Evolutionary conservation across 2,888 invertebrate genomes (phyloP).

Genomic region (Drosophila setosimentum): DNA sequence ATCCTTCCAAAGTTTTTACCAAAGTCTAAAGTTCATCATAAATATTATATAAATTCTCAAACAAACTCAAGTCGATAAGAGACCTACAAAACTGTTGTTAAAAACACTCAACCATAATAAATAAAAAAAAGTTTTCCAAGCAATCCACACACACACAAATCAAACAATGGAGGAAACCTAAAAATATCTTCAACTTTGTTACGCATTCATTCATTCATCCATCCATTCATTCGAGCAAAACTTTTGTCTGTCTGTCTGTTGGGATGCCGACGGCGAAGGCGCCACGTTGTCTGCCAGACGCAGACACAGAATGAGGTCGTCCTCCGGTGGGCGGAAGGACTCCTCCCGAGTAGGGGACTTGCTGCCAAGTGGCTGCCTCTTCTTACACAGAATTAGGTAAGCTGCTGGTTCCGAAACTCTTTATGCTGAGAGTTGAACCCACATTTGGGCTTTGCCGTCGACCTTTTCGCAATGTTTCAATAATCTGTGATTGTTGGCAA

Average conservation of each 20-base stretch:
- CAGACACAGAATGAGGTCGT: conserved; percentile 64
- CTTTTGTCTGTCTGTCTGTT: conserved; percentile 1
- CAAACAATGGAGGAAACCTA: background rate
- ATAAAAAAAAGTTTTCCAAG: conserved; percentile 10
- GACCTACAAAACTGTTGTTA: conserved; percentile 2
- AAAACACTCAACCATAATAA: conserved; percentile 6
- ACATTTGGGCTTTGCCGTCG: conserved; percentile 12
- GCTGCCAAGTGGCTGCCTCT: conserved; percentile 25
- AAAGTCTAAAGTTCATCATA: background rate
- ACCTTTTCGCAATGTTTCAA: conserved; percentile 60
- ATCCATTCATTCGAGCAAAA: conserved; percentile 31
- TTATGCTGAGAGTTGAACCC: conserved; percentile 1
- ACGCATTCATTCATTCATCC: conserved; percentile 56
- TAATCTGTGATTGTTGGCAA: conserved; percentile 78
- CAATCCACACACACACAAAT: background rate
- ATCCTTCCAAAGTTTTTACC: background rate
- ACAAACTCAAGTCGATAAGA: background rate
- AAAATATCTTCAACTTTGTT: conserved; percentile 25
- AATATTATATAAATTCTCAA: too few relatives aligned
- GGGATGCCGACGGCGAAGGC: conserved; percentile 45
- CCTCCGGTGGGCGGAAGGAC: conserved; percentile 13
- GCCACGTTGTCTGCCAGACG: conserved; percentile 67
- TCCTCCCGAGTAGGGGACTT: background rate
- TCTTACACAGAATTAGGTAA: conserved; percentile 22
- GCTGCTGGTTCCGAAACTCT: conserved; percentile 8